A percentile compares a stretch with the other conserved stretches of the same genome.
Conservation (phyloP, 2,113 vertebrate species). For the Zootoca vivipara region DNA sequence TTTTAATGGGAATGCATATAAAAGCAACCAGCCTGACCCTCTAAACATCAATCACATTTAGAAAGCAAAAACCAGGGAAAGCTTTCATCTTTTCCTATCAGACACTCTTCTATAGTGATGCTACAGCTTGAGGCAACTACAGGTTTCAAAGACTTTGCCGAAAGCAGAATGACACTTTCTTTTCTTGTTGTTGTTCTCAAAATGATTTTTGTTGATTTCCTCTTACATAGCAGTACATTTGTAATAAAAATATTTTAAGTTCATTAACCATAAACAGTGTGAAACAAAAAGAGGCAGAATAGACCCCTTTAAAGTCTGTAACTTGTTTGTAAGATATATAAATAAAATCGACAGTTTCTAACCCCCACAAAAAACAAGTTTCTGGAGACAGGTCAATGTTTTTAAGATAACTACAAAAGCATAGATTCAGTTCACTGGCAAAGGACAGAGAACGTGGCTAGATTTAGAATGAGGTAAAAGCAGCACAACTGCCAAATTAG, state of each 20-base stretch:
- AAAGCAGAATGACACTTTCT: constrained; percentile 39
- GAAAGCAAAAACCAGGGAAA: constrained; percentile 57
- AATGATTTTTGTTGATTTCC: background rate
- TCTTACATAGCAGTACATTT: background rate
- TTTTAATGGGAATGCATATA: constrained; percentile 41
- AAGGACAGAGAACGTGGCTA: background rate
- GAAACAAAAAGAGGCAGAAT: background rate
- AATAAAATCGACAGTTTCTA: constrained; percentile 34
- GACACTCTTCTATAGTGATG: constrained; percentile 29
- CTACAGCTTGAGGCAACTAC: constrained; percentile 56
- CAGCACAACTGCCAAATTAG: background rate
- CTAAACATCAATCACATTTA: constrained; percentile 51
- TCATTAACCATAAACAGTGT: background rate
- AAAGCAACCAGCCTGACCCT: constrained; percentile 52
- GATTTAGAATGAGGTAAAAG: background rate
- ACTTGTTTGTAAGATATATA: constrained; percentile 16
- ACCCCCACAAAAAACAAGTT: constrained; percentile 33
- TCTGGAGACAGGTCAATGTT: constrained; percentile 21
- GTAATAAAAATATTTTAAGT: background rate
- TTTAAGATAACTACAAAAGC: constrained; percentile 28
- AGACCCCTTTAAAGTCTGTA: background rate
- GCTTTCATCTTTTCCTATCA: constrained; percentile 65
- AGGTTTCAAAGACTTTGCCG: constrained; percentile 48
- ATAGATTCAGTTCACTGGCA: constrained; percentile 5
- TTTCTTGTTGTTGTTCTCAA: constrained; percentile 13